Evolutionary conservation across 1,140 invertebrate species (phyloP), one percentile per base, ranked within the genome.

Genomic region (Teleogryllus occipitalis): DNA sequence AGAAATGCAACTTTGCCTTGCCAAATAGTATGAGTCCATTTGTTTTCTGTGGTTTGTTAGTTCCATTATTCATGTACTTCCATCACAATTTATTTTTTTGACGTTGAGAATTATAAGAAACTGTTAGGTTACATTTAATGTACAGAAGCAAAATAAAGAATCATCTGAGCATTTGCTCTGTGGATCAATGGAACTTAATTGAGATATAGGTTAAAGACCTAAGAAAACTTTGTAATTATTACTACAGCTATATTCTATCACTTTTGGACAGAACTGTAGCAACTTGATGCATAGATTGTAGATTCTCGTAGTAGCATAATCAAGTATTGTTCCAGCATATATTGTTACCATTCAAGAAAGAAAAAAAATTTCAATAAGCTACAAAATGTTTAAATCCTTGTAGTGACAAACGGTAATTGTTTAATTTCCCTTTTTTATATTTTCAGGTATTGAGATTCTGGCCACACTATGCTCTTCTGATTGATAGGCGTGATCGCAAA

Each of bases 381-480:
- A n/a, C n/a, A 72, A 12, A 72, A n/a, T 72, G n/a, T 72, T 12
- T 72, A 15, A 73, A 73, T 18, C 6, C 6, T 21, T 73, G 15
- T 73, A 4, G 1, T 3, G 15, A 6, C 21, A 18, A 76, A n/a
- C 5, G 1, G 27, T 39, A 5, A 65, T 3, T 3, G 18, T 65
- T 65, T 0, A 65, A 65, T 65, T 18, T 14, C 14, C 22, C 5
- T 74, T 79, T 8, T 48, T 79, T n/a, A 12, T n/a, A 8, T 12
- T 79, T 79, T n/a, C 78, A 79, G 78, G 22, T n/a, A 72, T 27
- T 79, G 18, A 76, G 75, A 39, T 48, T 21, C 21, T 77, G 48
- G 77, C 80, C 80, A 8, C 80, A 80, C 74, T 80, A 80, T 74
- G 47, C 74, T 49, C 5, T 80, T n/a, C 77, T 80, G 7, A 54